Evolutionary conservation across 2,113 vertebrate genomes (phyloP).

Genomic region (Emydura subglobosa): DNA sequence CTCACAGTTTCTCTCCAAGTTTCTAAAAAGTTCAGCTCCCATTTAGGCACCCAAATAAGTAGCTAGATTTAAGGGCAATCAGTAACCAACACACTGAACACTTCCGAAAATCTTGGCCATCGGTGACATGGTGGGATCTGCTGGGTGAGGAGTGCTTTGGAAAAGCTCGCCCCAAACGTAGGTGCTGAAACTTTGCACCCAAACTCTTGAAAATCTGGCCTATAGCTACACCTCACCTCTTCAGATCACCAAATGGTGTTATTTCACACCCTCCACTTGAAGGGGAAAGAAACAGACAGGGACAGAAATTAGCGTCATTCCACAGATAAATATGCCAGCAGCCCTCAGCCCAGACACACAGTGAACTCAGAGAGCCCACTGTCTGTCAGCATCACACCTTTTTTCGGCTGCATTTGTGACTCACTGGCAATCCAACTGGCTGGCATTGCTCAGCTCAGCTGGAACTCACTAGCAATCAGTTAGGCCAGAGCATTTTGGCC

Average conservation of each 20-base stretch:
- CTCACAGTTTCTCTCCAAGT: not conserved
- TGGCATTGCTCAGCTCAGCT: not conserved
- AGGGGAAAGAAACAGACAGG: not conserved
- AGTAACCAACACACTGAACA: not conserved
- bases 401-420: not conserved
- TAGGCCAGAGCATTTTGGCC: too few species aligned
- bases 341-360: not conserved
- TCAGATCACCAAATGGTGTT: not conserved
- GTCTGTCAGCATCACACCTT: not conserved
- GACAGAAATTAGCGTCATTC: not conserved
- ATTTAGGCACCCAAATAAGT: not conserved
- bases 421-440: not conserved
- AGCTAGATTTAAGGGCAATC: not conserved
- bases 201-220: not conserved
- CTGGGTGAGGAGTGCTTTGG: not conserved
- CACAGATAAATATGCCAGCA: not conserved
- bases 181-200: not conserved
- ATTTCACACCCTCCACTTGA: not conserved
- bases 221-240: not conserved
- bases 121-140: too few species aligned
- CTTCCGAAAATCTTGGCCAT: not conserved
- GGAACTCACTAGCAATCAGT: too few species aligned
- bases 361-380: not conserved
- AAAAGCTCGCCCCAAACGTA: not conserved
- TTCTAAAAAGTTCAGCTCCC: not conserved